Evolutionary conservation across 2,113 vertebrate species (phyloP).

Genomic region (Percopsis transmontana): DNA sequence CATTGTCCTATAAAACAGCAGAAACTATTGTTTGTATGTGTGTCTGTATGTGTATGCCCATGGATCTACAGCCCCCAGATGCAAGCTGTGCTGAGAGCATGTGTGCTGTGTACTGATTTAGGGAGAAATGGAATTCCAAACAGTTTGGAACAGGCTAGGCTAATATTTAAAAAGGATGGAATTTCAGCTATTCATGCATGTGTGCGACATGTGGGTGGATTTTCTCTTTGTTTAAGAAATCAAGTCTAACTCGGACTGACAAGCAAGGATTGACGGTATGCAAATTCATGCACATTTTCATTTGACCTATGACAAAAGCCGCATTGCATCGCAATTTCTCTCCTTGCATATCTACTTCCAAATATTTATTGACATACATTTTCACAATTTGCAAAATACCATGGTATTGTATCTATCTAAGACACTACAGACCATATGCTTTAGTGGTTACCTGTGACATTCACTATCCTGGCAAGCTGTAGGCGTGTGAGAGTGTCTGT

Average conservation of each 20-base stretch:
- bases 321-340: constrained; percentile 23
- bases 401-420: neutral
- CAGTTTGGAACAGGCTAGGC: constrained; percentile 19
- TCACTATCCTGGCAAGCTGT: constrained; percentile 11
- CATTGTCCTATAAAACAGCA: constrained; percentile 72
- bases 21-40: constrained; percentile 72
- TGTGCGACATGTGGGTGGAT: constrained; percentile 33
- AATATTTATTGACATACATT: constrained; percentile 33
- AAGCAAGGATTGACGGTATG: constrained; percentile 33
- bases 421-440: constrained; percentile 6
- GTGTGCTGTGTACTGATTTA: constrained; percentile 49
- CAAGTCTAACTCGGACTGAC: constrained; percentile 38
- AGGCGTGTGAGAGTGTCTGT: constrained; percentile 3
- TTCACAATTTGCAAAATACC: constrained; percentile 30
- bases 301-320: constrained; percentile 21
- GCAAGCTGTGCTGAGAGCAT: constrained; percentile 51
- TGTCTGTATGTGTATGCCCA: constrained; percentile 60
- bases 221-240: constrained; percentile 6
- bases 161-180: constrained; percentile 43
- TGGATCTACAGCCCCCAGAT: constrained; percentile 55
- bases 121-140: constrained; percentile 38
- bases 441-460: constrained; percentile 18
- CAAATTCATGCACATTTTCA: constrained; percentile 46
- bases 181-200: constrained; percentile 44
- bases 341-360: constrained; percentile 6